Evolutionary conservation across 2,113 vertebrate genomes (phyloP).

Genomic region (Sinocyclocheilus rhinocerous): DNA sequence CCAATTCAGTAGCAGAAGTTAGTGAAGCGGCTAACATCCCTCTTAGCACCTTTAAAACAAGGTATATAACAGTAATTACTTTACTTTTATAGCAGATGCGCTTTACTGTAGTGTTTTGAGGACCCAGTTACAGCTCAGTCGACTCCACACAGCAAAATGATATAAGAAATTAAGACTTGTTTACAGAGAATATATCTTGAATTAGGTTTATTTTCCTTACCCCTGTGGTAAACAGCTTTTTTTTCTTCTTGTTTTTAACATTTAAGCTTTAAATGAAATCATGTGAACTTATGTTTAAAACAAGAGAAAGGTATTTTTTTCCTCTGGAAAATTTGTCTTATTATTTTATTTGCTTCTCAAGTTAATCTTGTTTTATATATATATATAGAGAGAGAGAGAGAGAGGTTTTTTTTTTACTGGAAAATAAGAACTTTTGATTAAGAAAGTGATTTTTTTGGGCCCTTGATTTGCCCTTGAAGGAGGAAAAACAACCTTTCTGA

Average conservation of each 20-base stretch:
- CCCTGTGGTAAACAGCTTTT: background rate
- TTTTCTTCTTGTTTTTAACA: background rate
- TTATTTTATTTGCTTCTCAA: too few relatives aligned
- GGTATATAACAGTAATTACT: slow-evolving; percentile 50
- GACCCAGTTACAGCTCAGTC: background rate
- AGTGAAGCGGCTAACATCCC: background rate
- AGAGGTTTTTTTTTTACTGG: too few relatives aligned
- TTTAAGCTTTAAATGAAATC: too few relatives aligned
- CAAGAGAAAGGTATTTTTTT: too few relatives aligned
- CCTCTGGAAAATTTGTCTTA: too few relatives aligned
- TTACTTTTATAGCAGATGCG: slow-evolving; percentile 41
- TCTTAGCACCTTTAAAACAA: slow-evolving; percentile 31
- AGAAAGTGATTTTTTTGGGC: background rate
- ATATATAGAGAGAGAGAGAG: too few relatives aligned
- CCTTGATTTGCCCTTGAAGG: slow-evolving; percentile 18
- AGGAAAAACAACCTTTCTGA: slow-evolving; percentile 43
- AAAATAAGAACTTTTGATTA: background rate
- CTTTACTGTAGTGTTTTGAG: background rate
- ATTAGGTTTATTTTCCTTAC: background rate
- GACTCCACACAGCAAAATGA: background rate
- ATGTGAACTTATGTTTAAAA: too few relatives aligned
- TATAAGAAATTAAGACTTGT: background rate
- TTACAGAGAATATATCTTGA: background rate
- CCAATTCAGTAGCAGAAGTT: background rate
- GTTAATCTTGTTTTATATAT: too few relatives aligned